Percentiles rank a stretch among this genome's conserved stretches.
These are phyloP conservation scores for Drosophila saltans DNA, from an alignment of 1,140 invertebrate species.

Conservation along the genomic window DNA sequence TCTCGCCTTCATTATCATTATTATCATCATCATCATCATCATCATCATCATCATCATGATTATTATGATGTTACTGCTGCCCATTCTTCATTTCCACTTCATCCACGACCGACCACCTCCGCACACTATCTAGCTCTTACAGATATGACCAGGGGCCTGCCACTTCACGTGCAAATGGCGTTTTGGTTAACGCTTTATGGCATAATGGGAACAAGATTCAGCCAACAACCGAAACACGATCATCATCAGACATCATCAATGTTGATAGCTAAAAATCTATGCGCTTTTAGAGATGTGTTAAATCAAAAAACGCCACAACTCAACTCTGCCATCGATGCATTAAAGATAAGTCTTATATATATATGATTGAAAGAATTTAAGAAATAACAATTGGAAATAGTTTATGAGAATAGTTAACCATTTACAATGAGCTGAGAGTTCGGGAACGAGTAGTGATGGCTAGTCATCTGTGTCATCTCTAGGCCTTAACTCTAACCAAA, in stretches of 20 bases:
- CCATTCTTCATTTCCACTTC: slow-evolving; percentile 2
- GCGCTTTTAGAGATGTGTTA: slow-evolving; percentile 6
- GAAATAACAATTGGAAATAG: too few species aligned
- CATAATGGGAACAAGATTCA: slow-evolving; percentile 53
- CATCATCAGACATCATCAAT: slow-evolving; percentile 42
- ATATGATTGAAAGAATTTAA: too few species aligned
- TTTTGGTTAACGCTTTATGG: slow-evolving; percentile 73
- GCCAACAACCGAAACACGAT: slow-evolving; percentile 50
- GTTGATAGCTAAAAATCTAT: slow-evolving; percentile 18
- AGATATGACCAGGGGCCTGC: slow-evolving; percentile 41
- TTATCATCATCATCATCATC: slow-evolving; percentile 34
- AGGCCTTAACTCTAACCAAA: slow-evolving; percentile 21
- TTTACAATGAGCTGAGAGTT: too few species aligned
- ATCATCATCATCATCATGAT: slow-evolving; percentile 35
- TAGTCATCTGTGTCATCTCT: slow-evolving; percentile 42
- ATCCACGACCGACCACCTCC: slow-evolving; percentile 14
- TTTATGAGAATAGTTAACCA: too few species aligned
- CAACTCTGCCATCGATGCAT: too few species aligned
- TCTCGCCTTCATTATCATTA: background rate
- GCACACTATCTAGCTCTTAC: slow-evolving; percentile 9
- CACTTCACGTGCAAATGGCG: slow-evolving; percentile 71
- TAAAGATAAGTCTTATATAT: too few species aligned
- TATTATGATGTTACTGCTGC: slow-evolving; percentile 38
- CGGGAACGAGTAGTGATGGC: background rate
- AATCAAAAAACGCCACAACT: background rate